phyloP scores from a whole-genome alignment of 2,113 vertebrate species.

The Bucco capensis region DNA sequence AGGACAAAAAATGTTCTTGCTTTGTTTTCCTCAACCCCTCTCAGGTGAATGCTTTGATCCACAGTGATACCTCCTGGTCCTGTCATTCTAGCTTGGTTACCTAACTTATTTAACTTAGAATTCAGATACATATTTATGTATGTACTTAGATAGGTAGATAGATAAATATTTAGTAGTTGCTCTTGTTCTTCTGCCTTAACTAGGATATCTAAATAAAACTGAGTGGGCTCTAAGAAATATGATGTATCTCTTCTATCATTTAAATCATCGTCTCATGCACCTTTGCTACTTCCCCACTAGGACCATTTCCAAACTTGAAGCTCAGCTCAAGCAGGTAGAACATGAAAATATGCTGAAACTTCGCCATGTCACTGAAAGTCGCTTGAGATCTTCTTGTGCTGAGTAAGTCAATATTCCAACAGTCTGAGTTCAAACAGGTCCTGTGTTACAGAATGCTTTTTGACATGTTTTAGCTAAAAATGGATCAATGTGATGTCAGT shows the following conservation, averaged over 20 bases:
- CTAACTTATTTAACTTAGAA: not conserved
- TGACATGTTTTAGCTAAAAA: not conserved
- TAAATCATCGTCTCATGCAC: not conserved
- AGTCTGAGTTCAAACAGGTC: not conserved
- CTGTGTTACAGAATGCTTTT: not conserved
- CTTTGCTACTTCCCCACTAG: conserved; percentile 66
- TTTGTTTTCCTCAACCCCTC: not conserved
- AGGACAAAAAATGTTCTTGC: not conserved
- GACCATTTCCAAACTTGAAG: conserved; percentile 88
- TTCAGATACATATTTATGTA: not conserved
- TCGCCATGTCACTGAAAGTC: conserved; percentile 71
- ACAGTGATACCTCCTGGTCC: not conserved
- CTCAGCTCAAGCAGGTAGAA: conserved; percentile 92
- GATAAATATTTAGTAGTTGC: not conserved
- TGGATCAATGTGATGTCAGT: not conserved
- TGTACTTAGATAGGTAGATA: not conserved
- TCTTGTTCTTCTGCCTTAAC: not conserved
- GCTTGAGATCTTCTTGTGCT: conserved; percentile 71
- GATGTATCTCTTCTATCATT: not conserved
- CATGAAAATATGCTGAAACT: conserved; percentile 83
- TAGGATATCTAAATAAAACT: not conserved
- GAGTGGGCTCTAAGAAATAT: not conserved
- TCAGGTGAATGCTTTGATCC: not conserved
- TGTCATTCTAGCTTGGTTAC: not conserved
- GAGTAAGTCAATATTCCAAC: conserved; percentile 69